phyloP scores from a whole-genome alignment of 64 coral and sea anemone genomes.

The Montipora foliosa region DNA sequence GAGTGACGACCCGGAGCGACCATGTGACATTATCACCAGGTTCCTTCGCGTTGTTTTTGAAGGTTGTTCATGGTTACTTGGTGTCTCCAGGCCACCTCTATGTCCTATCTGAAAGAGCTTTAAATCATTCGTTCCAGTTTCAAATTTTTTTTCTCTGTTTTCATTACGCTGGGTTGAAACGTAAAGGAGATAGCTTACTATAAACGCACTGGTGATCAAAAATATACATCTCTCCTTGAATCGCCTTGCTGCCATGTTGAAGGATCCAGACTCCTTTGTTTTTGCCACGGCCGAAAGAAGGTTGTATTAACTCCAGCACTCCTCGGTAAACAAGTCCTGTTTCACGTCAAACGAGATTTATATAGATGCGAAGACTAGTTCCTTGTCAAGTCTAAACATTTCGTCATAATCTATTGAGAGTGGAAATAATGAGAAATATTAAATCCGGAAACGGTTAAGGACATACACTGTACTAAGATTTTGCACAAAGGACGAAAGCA shows the following conservation, averaged over 20 bases:
- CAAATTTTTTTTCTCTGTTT: neutral
- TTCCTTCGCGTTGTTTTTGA: neutral
- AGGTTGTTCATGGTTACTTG: neutral
- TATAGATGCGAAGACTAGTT: no score
- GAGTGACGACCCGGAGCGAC: conserved; percentile 22
- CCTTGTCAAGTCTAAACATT: no score
- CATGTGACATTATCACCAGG: neutral
- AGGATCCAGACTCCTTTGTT: neutral
- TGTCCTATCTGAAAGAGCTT: neutral
- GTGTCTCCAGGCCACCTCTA: neutral
- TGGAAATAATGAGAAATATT: no score
- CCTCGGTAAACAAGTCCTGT: no score
- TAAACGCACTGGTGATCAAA: neutral
- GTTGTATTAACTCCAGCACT: no score
- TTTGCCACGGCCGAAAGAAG: no score
- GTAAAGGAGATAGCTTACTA: neutral
- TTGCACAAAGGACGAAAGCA: no score
- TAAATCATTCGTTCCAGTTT: neutral
- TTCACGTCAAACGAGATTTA: no score
- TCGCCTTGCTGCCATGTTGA: neutral
- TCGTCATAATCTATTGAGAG: no score
- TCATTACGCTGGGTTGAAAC: neutral
- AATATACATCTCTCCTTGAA: neutral
- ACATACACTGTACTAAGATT: no score
- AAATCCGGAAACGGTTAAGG: no score